Evolutionary conservation across 23 tunicate genomes (phyloP), one percentile per base, ranked within the genome.

Genomic region (Trididemnum miniatum): DNA sequence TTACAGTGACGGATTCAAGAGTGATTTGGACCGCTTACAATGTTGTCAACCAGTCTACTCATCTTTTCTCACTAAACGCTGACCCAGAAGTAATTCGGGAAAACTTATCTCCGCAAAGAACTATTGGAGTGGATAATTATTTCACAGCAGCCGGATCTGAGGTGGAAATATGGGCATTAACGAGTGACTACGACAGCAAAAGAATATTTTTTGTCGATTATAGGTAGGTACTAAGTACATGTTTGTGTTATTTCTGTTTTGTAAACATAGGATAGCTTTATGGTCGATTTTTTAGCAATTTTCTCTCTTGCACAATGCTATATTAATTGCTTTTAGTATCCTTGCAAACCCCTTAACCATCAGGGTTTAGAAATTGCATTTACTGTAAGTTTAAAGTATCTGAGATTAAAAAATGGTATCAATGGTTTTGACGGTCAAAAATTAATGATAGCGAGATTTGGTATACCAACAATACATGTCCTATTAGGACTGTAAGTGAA

Each of bases 161-260:
- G 25, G 31, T 96, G 3, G 99, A 96, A 59, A 84, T 75, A 54
- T 96, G 99, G 99, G 83, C 96, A 3, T 35, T 96, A 0, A 82
- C 89, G 3, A 40, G 81, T 0, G 92, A 96, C 54, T 90, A 90
- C 81, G 73, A 82, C 32, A 49, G 69, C 28, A 82, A 86, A 75
- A 35, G 65, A 63, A n/a, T 91, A 18, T 91, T 88, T 60, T 91
- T 81, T 35, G 75, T 67, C 31, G 91, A 86, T 38, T 86, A 86
- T 85, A 86, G 81, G 80, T 85, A 86, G 81, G 57, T 49, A 49
- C 57, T 18, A 49, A 49, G 57, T 49, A 49, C 18, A 9, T 9
- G 15, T 49, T 49, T 49, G 12, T 49, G 57, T 9, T 49, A 18
- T 18, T 18, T 49, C 18, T 49, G n/a, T n/a, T n/a, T n/a, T n/a